phyloP scores from a whole-genome alignment of 1,140 invertebrate genomes.

The Sipha flava region DNA sequence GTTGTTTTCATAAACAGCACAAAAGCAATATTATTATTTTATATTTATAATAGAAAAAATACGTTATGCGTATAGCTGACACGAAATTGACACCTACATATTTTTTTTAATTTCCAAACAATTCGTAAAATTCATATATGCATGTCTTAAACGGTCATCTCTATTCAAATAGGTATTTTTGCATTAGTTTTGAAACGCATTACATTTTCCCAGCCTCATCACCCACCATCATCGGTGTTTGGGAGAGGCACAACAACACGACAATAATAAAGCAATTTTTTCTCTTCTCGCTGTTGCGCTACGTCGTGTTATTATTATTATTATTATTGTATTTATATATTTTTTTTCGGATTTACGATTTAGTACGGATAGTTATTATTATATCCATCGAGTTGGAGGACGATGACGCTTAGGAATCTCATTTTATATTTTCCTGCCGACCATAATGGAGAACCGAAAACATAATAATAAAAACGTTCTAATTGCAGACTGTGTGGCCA shows the following conservation, averaged over 20 bases:
- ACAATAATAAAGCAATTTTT: conserved; percentile 13
- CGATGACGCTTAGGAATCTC: conserved; percentile 31
- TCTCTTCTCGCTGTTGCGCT: not conserved
- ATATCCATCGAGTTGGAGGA: not conserved
- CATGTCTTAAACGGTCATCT: not conserved
- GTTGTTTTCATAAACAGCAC: not conserved
- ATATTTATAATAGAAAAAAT: not conserved
- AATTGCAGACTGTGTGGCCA: not conserved
- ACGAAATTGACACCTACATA: not conserved
- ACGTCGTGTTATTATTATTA: not conserved
- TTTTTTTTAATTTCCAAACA: not conserved
- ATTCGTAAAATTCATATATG: not conserved
- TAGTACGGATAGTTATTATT: conserved; percentile 30
- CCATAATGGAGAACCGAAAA: conserved; percentile 8
- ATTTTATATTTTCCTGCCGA: not conserved
- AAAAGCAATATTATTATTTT: not conserved
- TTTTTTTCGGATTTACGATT: conserved; percentile 27
- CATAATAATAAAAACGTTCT: not conserved
- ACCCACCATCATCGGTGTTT: not conserved
- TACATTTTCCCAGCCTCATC: not conserved
- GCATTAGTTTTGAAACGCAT: not conserved
- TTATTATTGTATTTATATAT: not conserved
- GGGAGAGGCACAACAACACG: not conserved
- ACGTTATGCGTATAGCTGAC: not conserved
- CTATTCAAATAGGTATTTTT: conserved; percentile 17